A percentile compares a stretch with the other conserved stretches of the same genome.
Evolutionary conservation across 2,888 invertebrate genomes (phyloP).

Genomic region (Apotomis betuletana): DNA sequence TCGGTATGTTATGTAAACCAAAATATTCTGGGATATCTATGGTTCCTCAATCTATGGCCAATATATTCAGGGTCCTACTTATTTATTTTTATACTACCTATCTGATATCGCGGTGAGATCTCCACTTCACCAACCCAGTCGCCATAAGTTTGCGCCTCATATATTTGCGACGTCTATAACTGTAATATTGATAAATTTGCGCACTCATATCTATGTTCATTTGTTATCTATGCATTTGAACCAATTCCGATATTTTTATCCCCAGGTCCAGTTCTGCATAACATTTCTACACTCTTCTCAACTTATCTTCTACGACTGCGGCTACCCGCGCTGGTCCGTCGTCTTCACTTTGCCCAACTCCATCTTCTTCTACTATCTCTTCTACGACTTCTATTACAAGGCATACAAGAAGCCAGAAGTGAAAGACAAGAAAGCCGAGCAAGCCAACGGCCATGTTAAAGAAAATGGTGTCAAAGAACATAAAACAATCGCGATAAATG

Average conservation of each 20-base stretch:
- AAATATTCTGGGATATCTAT: too few relatives aligned
- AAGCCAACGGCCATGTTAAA: slow-evolving; percentile 53
- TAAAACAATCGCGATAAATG: slow-evolving; percentile 44
- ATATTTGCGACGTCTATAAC: too few relatives aligned
- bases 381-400: slow-evolving; percentile 95
- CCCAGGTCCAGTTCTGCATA: slow-evolving; percentile 94
- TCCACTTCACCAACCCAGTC: too few relatives aligned
- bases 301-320: slow-evolving; percentile 93
- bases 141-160: too few relatives aligned
- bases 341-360: slow-evolving; percentile 94
- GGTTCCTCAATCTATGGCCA: too few relatives aligned
- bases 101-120: too few relatives aligned
- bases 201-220: too few relatives aligned
- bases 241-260: slow-evolving; percentile 48
- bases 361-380: slow-evolving; percentile 95
- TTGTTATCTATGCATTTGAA: too few relatives aligned
- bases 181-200: too few relatives aligned
- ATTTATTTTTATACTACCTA: too few relatives aligned
- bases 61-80: too few relatives aligned
- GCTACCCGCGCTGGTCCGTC: slow-evolving; percentile 92
- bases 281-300: slow-evolving; percentile 94
- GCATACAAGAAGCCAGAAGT: slow-evolving; percentile 83
- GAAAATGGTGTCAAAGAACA: slow-evolving; percentile 51
- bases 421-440: background rate
- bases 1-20: too few relatives aligned